phyloP scores from a whole-genome alignment of 2,888 invertebrate species.

The Nasonovia ribisnigri region DNA sequence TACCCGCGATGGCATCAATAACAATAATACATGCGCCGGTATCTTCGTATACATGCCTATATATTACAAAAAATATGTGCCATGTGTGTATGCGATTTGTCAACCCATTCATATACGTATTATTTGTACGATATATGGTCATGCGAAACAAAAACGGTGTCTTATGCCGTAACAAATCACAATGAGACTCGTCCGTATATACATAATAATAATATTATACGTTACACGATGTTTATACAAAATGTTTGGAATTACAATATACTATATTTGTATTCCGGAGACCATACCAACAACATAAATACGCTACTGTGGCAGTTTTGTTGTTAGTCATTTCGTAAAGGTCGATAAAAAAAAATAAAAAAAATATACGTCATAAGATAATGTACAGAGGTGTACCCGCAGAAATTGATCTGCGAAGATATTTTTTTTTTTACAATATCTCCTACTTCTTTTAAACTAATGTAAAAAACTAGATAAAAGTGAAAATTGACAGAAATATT shows the following conservation, averaged over 20 bases:
- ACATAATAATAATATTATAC: not conserved
- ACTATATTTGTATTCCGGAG: not conserved
- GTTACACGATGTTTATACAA: not conserved
- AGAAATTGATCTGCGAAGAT: not conserved
- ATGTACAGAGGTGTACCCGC: not conserved
- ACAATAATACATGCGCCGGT: not conserved
- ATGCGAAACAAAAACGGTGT: constrained; percentile 2
- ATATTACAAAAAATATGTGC: not conserved
- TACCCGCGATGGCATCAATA: not conserved
- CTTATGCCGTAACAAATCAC: constrained; percentile 1
- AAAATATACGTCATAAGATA: not conserved
- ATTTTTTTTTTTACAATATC: not conserved
- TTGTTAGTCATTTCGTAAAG: not conserved
- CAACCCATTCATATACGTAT: constrained; percentile 2
- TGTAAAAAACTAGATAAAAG: not conserved
- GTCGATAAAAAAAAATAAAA: not conserved
- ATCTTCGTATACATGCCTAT: not conserved
- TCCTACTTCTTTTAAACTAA: not conserved
- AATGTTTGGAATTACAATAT: not conserved
- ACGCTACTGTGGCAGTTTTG: not conserved
- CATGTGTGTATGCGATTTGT: not conserved
- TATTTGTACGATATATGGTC: constrained; percentile 2
- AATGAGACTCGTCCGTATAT: not conserved
- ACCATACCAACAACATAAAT: not conserved
- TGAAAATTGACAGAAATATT: not conserved